Conservation (phyloP, 2,888 invertebrate genomes). For the Harpagoxenus sublaevis region DNA sequence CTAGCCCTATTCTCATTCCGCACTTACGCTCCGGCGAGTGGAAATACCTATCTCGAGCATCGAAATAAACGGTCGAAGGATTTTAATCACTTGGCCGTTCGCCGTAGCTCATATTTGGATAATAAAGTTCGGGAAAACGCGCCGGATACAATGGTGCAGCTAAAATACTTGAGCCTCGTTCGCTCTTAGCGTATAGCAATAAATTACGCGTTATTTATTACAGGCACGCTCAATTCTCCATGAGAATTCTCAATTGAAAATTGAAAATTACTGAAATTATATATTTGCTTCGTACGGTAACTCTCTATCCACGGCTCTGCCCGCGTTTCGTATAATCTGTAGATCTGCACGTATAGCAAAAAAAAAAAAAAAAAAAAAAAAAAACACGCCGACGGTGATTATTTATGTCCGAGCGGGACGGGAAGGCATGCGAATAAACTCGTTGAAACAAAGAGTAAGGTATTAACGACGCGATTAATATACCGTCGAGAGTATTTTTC, state of each 20-base stretch:
- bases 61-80: slow-evolving; percentile 53
- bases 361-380: slow-evolving; percentile 8
- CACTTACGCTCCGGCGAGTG: slow-evolving; percentile 40
- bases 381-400: slow-evolving; percentile 15
- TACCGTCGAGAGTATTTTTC: slow-evolving; percentile 32
- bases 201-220: neutral
- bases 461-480: slow-evolving; percentile 39
- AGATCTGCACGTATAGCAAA: neutral
- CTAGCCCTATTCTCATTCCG: slow-evolving; percentile 41
- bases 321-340: neutral
- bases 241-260: neutral
- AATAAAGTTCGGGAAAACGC: neutral
- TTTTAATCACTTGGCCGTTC: slow-evolving; percentile 43
- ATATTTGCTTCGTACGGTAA: neutral
- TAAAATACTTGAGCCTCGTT: neutral
- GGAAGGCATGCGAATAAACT: slow-evolving; percentile 29
- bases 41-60: slow-evolving; percentile 39
- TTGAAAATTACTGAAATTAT: neutral
- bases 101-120: slow-evolving; percentile 14
- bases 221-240: neutral
- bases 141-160: neutral
- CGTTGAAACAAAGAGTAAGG: slow-evolving; percentile 37
- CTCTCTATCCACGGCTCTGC: neutral
- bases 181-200: neutral
- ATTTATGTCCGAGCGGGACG: slow-evolving; percentile 29